phyloP scores from a whole-genome alignment of 1,140 invertebrate species.

The Musca vetustissima region DNA sequence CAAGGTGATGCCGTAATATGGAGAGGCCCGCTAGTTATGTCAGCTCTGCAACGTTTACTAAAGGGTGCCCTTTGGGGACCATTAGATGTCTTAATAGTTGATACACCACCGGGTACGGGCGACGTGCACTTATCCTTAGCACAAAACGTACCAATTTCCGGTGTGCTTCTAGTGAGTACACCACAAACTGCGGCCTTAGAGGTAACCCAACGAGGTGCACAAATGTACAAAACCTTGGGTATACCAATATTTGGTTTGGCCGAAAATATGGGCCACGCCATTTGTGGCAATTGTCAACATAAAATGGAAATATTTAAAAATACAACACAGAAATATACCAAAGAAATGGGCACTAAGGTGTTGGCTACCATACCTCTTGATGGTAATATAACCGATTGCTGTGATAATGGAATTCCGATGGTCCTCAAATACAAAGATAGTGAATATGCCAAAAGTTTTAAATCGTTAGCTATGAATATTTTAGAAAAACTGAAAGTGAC shows the following conservation, averaged over 20 bases:
- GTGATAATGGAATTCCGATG: slow-evolving; percentile 76
- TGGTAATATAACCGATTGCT: slow-evolving; percentile 67
- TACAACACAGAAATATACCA: slow-evolving; percentile 59
- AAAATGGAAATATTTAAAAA: slow-evolving; percentile 66
- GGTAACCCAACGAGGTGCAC: slow-evolving; percentile 76
- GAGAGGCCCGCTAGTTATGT: slow-evolving; percentile 94
- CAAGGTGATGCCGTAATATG: slow-evolving; percentile 80
- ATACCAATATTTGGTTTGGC: slow-evolving; percentile 81
- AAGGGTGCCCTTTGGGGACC: slow-evolving; percentile 80
- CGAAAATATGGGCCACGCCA: slow-evolving; percentile 80
- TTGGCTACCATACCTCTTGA: slow-evolving; percentile 78
- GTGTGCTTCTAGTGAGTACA: slow-evolving; percentile 81
- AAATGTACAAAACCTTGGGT: slow-evolving; percentile 78
- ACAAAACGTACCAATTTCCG: slow-evolving; percentile 82
- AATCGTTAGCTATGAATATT: slow-evolving; percentile 34
- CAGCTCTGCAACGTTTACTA: slow-evolving; percentile 81
- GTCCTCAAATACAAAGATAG: slow-evolving; percentile 69
- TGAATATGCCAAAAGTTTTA: slow-evolving; percentile 40
- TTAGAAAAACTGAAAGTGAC: slow-evolving; percentile 21
- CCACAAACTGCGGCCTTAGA: slow-evolving; percentile 81
- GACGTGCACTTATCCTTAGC: slow-evolving; percentile 86
- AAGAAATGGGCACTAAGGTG: slow-evolving; percentile 61
- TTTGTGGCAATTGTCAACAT: slow-evolving; percentile 71
- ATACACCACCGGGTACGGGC: slow-evolving; percentile 90
- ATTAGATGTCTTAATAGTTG: slow-evolving; percentile 80